phyloP scores from a whole-genome alignment of 35 echinoderm and acorn worm genomes.

The Ophioderma brevispina region DNA sequence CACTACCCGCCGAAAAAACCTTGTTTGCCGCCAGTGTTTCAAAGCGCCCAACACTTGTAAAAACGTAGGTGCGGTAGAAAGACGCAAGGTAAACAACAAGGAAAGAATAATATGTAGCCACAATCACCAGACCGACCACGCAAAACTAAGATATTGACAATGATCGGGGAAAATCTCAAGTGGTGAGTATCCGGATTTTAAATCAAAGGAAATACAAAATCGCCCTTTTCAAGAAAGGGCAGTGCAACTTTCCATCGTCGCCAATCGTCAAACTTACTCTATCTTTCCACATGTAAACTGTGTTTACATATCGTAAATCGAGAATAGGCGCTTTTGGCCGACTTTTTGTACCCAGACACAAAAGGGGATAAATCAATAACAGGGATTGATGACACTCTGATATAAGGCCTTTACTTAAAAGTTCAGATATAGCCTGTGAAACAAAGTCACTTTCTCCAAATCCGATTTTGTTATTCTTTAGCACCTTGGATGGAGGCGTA shows the following conservation, averaged over 20 bases:
- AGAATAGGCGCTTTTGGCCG: no score
- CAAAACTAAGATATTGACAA: not conserved
- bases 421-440: not conserved
- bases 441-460: not conserved
- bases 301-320: no score
- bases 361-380: not conserved
- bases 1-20: not conserved
- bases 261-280: no score
- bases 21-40: not conserved
- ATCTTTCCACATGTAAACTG: no score
- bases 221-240: not conserved
- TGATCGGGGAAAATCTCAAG: not conserved
- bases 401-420: not conserved
- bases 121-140: not conserved
- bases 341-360: not conserved
- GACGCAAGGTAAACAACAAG: not conserved
- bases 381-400: not conserved
- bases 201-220: not conserved
- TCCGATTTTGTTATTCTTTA: not conserved
- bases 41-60: not conserved
- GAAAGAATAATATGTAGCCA: not conserved
- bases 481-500: not conserved
- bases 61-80: conserved; percentile 18
- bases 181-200: conserved; percentile 5
- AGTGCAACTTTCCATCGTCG: not conserved